Base-by-base conservation (phyloP, 2,113 vertebrate genomes). In the Antechinus flavipes region DNA sequence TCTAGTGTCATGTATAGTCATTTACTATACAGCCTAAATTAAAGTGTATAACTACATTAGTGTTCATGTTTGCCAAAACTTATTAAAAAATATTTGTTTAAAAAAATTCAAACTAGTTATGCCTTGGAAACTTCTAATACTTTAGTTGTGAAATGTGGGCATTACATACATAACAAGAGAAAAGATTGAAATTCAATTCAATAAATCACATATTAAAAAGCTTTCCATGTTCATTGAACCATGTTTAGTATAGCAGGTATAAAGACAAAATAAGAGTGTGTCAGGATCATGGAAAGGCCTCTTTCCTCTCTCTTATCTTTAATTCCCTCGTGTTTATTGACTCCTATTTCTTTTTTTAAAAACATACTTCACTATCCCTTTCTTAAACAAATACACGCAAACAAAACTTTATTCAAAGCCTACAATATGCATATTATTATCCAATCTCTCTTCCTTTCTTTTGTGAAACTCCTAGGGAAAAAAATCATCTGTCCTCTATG, bases 11-110 rank as follows among this genome's bases (percentile, higher is more conserved):
- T 93, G 89, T 56, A 93, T 47, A 89, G 90, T 49, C 61, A 91
- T 30, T 96, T 27, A 30, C 76, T 92, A 58, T 76, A 50, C 46
- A 68, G 91, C 90, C 46, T 94, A 50, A 46, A 90, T 47, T 90
- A 47, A 90, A 50, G 22, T 35, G 26, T 27, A 24, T 49, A 49
- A 50, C 8, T 52, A 25, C 68, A 10, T 30, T 53, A 94, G 56
- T 94, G 42, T 92, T 96, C 97, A 61, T 96, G 92, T 91, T 96
- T 96, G 50, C 50, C 95, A 94, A 94, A 96, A 4, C 68, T 93
- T 68, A 96, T 95, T 95, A 55, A 35, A 97, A 95, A 97, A 55
- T 49, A 49, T 49, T 96, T 61, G 76, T 93, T n/a, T 56, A 0
- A 26, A 0, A 26, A 54, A 54, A 49, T 90, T 42, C 47, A 93